Conservation (phyloP, 2,888 invertebrate species). For the Tillus elongatus region DNA sequence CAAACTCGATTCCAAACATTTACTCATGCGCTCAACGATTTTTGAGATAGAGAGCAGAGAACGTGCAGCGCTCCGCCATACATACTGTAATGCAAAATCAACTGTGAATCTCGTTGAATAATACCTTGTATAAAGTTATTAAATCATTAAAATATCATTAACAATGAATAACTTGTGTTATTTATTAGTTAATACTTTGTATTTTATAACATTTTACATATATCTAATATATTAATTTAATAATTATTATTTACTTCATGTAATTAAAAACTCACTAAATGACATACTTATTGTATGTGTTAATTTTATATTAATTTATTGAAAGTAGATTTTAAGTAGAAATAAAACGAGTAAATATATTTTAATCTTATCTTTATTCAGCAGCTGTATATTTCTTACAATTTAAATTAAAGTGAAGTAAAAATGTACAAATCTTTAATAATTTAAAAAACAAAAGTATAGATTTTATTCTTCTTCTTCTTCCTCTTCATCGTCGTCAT, state of each 20-base stretch:
- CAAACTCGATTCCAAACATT: not conserved
- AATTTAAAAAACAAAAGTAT: slow-evolving; percentile 9
- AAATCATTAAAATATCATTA: slow-evolving; percentile 1
- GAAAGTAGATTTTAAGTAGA: slow-evolving; percentile 7
- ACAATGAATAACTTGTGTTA: too few relatives aligned
- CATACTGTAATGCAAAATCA: slow-evolving; percentile 3
- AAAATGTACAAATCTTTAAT: slow-evolving; percentile 5
- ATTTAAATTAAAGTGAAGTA: not conserved
- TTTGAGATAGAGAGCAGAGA: not conserved
- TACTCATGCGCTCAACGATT: not conserved
- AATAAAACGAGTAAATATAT: slow-evolving; percentile 4
- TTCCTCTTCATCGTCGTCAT: slow-evolving; percentile 7
- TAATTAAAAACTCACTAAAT: slow-evolving; percentile 24
- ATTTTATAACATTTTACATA: not conserved
- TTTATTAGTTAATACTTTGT: too few relatives aligned
- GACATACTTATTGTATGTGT: not conserved
- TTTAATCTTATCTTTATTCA: slow-evolving; percentile 4
- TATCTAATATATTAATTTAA: not conserved
- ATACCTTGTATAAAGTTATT: slow-evolving; percentile 1
- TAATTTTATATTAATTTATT: slow-evolving; percentile 5
- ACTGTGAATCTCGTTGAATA: slow-evolving; percentile 2
- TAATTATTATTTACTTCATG: not conserved
- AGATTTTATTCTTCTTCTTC: slow-evolving; percentile 12
- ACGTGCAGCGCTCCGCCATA: not conserved
- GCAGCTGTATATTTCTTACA: slow-evolving; percentile 7